Percentiles rank a stretch among this genome's conserved stretches.
phyloP scores from a whole-genome alignment of 2,113 vertebrate species.

The Apteryx owenii region DNA sequence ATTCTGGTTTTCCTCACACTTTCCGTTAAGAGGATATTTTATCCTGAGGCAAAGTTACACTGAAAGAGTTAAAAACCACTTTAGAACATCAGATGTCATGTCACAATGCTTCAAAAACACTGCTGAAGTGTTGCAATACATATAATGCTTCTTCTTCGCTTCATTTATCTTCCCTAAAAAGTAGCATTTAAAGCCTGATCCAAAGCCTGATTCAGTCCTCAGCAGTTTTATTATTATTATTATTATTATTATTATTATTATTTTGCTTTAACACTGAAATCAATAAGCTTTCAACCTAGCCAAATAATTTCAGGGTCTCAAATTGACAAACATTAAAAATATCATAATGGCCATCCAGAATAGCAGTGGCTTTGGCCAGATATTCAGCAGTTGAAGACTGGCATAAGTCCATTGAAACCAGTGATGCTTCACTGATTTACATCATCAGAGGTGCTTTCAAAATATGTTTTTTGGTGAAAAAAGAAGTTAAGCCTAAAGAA shows the following conservation, averaged over 20 bases:
- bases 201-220: neutral
- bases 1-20: slow-evolving; percentile 11
- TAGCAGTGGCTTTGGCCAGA: neutral
- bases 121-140: slow-evolving; percentile 30
- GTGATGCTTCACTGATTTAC: neutral
- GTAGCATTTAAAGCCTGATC: neutral
- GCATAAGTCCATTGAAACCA: neutral
- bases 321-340: neutral
- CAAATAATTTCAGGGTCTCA: slow-evolving; percentile 40
- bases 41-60: slow-evolving; percentile 74
- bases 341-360: neutral
- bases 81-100: slow-evolving; percentile 69
- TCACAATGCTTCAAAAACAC: slow-evolving; percentile 50
- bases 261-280: neutral
- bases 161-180: slow-evolving; percentile 63
- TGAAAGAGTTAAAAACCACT: slow-evolving; percentile 65
- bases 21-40: slow-evolving; percentile 67
- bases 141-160: slow-evolving; percentile 59
- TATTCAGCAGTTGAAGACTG: neutral
- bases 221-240: neutral
- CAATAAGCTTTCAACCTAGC: neutral
- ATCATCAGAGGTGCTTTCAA: neutral
- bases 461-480: neutral
- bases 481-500: neutral
- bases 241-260: neutral